Percentiles rank a stretch among this genome's conserved stretches.
Conservation (phyloP, 2,888 invertebrate genomes). For the Drosophila ezoana region DNA sequence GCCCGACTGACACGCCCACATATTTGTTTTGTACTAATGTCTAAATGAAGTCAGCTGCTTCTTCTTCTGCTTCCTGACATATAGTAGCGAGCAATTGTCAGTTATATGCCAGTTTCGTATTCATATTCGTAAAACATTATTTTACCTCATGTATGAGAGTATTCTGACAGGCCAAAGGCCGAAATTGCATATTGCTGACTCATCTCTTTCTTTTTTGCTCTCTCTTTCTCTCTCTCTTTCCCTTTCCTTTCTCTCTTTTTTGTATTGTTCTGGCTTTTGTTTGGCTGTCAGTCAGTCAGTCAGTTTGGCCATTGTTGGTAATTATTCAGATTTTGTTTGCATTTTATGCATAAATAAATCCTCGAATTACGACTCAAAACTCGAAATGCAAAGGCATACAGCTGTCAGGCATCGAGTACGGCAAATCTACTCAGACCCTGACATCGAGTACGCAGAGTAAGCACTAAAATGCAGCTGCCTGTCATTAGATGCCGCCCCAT, state of each 20-base stretch:
- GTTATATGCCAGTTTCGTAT: conserved; percentile 26
- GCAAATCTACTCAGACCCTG: conserved; percentile 32
- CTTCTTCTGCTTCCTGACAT: background rate
- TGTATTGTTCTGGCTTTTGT: conserved; percentile 38
- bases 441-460: conserved; percentile 28
- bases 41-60: conserved; percentile 12
- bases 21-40: conserved; percentile 4
- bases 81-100: conserved; percentile 27
- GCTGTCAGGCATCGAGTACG: conserved; percentile 54
- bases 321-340: conserved; percentile 74
- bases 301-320: conserved; percentile 63
- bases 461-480: conserved; percentile 72
- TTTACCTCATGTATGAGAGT: conserved; percentile 15
- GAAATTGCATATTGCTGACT: conserved; percentile 14
- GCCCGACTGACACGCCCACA: conserved; percentile 8
- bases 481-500: conserved; percentile 48
- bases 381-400: conserved; percentile 60
- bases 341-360: conserved; percentile 74
- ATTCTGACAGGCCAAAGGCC: conserved; percentile 34
- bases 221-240: background rate
- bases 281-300: conserved; percentile 47
- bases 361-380: conserved; percentile 61
- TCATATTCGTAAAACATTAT: conserved; percentile 21
- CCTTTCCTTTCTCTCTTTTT: background rate
- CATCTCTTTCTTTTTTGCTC: background rate